These are phyloP conservation scores for Pachydiplax longipennis DNA, from an alignment of 2,888 invertebrate species.

Conservation along the genomic window DNA sequence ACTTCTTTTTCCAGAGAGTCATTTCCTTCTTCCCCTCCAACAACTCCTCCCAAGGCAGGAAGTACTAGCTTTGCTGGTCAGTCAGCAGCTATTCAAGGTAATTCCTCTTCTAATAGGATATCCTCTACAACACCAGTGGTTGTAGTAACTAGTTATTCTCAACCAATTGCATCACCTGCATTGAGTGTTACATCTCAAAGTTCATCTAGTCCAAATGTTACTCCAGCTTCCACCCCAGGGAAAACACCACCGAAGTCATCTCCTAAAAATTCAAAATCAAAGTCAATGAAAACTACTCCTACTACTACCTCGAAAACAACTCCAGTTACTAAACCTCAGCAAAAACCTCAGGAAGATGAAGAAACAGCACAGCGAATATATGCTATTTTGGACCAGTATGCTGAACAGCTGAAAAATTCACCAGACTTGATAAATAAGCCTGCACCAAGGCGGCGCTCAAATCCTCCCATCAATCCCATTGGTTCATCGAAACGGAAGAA, in stretches of 20 bases:
- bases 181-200: constrained; percentile 67
- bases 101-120: constrained; percentile 44
- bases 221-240: constrained; percentile 62
- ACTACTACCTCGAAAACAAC: constrained; percentile 70
- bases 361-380: constrained; percentile 81
- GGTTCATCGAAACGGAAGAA: constrained; percentile 75
- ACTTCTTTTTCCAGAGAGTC: constrained; percentile 43
- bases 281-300: constrained; percentile 67
- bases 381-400: constrained; percentile 80
- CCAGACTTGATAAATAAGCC: constrained; percentile 83
- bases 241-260: constrained; percentile 56
- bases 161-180: constrained; percentile 65
- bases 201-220: constrained; percentile 67
- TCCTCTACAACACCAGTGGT: constrained; percentile 61
- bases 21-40: constrained; percentile 53
- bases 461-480: constrained; percentile 75
- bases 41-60: constrained; percentile 51
- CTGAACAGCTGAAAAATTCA: constrained; percentile 79
- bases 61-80: constrained; percentile 49
- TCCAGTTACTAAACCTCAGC: constrained; percentile 70
- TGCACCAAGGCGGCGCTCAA: constrained; percentile 76
- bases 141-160: constrained; percentile 66
- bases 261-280: constrained; percentile 61
- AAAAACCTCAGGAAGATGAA: constrained; percentile 82
- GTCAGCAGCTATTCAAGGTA: constrained; percentile 1